Conservation (phyloP, 2,888 invertebrate genomes). For the Dastarcus helophoroides region DNA sequence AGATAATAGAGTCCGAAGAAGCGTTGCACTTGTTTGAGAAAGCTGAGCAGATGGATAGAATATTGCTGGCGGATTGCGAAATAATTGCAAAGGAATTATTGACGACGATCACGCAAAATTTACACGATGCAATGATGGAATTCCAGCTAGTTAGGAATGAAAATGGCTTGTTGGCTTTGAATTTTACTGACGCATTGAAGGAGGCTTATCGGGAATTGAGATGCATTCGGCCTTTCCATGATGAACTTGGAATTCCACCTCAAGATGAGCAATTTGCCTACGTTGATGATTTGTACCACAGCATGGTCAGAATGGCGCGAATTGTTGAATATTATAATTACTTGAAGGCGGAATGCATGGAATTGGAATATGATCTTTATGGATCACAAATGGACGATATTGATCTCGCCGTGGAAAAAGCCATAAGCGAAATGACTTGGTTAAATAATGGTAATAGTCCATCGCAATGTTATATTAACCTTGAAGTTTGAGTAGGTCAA, state of each 20-base stretch:
- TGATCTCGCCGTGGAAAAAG: conserved; percentile 55
- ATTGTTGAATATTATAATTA: conserved; percentile 74
- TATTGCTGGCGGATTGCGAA: conserved; percentile 51
- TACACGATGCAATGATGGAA: conserved; percentile 49
- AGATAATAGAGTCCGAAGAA: conserved; percentile 47
- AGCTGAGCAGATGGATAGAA: conserved; percentile 52
- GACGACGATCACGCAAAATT: conserved; percentile 50
- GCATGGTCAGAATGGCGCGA: conserved; percentile 36
- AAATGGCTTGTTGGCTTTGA: conserved; percentile 44
- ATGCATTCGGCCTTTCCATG: conserved; percentile 55
- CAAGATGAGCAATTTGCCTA: conserved; percentile 54
- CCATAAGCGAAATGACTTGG: conserved; percentile 67
- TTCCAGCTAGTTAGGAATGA: conserved; percentile 47
- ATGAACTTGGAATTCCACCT: conserved; percentile 48
- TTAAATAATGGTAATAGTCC: conserved; percentile 58
- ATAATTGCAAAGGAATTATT: conserved; percentile 61
- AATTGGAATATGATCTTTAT: conserved; percentile 68
- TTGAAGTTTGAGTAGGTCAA: too few relatives aligned
- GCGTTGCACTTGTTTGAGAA: conserved; percentile 45
- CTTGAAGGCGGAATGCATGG: conserved; percentile 57
- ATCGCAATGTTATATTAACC: too few relatives aligned
- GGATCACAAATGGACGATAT: conserved; percentile 62
- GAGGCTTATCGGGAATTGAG: conserved; percentile 68
- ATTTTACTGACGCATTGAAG: conserved; percentile 58
- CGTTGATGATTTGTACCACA: conserved; percentile 52